Conservation (phyloP, 2,888 invertebrate species). For the Parochlus steinenii region DNA sequence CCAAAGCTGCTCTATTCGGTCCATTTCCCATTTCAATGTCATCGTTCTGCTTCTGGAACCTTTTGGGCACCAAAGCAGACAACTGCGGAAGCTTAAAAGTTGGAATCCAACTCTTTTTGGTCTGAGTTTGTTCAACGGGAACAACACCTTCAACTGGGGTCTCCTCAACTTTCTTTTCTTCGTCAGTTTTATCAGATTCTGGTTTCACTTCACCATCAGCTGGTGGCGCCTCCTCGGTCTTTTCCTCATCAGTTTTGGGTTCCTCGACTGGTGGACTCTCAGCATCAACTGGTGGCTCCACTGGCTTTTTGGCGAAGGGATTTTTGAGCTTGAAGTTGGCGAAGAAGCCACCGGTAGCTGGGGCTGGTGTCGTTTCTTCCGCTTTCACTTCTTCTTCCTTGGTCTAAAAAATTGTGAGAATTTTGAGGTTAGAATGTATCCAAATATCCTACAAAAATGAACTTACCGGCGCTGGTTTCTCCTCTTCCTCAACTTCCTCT, state of each 20-base stretch:
- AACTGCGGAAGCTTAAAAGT: neutral
- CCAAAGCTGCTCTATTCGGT: slow-evolving; percentile 48
- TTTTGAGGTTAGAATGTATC: too few relatives aligned
- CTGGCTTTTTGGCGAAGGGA: slow-evolving; percentile 36
- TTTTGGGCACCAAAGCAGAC: slow-evolving; percentile 1
- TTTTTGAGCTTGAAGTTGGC: slow-evolving; percentile 32
- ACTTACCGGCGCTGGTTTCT: neutral
- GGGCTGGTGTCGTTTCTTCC: slow-evolving; percentile 11
- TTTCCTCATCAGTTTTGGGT: slow-evolving; percentile 20
- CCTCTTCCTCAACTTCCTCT: slow-evolving; percentile 8
- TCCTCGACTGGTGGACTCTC: slow-evolving; percentile 18
- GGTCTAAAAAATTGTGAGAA: neutral
- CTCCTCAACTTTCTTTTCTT: slow-evolving; percentile 4
- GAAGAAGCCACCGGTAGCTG: slow-evolving; percentile 18
- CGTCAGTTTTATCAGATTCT: too few relatives aligned
- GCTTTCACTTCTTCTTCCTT: slow-evolving; percentile 10
- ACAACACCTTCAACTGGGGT: too few relatives aligned
- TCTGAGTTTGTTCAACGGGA: too few relatives aligned
- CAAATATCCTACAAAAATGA: too few relatives aligned
- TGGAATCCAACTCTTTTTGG: neutral
- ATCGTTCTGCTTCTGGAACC: slow-evolving; percentile 35
- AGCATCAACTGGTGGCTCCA: slow-evolving; percentile 20
- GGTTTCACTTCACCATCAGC: slow-evolving; percentile 2
- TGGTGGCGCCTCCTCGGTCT: neutral
- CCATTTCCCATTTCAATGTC: slow-evolving; percentile 36